These are phyloP conservation scores for Lethenteron reissneri DNA, from an alignment of 2,113 vertebrate genomes.

Conservation along the genomic window DNA sequence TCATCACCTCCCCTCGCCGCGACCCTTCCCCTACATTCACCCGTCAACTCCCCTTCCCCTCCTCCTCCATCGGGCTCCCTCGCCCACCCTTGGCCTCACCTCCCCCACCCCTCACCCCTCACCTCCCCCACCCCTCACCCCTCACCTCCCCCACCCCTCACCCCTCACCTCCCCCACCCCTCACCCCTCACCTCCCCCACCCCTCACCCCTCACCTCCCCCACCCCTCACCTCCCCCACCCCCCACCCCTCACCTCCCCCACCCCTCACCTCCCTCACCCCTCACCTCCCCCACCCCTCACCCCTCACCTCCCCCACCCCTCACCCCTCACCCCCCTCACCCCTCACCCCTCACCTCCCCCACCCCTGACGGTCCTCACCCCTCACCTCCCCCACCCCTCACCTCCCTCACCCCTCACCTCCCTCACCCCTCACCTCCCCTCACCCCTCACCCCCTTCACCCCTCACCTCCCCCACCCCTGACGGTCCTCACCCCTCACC, in stretches of 20 bases:
- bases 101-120: background rate
- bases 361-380: background rate
- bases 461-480: background rate
- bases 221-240: background rate
- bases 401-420: conserved; percentile 25
- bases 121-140: background rate
- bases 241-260: background rate
- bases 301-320: background rate
- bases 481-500: background rate
- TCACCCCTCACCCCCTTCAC: background rate
- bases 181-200: background rate
- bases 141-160: background rate
- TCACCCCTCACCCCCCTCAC: background rate
- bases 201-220: background rate
- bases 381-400: background rate
- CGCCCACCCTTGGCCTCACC: background rate
- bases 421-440: background rate
- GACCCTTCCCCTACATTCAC: background rate
- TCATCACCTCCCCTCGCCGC: background rate
- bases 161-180: background rate
- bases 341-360: background rate
- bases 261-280: conserved; percentile 25
- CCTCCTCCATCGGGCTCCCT: background rate
- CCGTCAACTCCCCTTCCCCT: background rate
- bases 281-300: background rate